Percentiles rank a stretch among this genome's conserved stretches.
Conservation (phyloP, 2,888 invertebrate genomes). For the Pediacus dermestoides region DNA sequence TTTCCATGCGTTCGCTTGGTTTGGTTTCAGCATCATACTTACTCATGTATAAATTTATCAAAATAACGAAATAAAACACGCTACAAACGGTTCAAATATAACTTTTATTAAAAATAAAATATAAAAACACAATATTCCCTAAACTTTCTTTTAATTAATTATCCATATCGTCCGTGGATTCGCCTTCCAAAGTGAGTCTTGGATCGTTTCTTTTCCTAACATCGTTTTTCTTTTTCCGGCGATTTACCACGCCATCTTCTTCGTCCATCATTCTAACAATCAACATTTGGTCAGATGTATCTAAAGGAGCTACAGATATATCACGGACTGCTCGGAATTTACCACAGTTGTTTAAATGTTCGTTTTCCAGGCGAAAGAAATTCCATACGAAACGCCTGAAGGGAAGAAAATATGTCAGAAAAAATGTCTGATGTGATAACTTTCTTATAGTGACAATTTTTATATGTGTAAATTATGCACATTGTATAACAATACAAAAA, state of each 20-base stretch:
- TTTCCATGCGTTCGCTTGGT: no score
- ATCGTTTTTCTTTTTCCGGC: conserved; percentile 53
- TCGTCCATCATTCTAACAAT: conserved; percentile 96
- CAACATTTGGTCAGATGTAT: conserved; percentile 86
- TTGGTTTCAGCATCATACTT: no score
- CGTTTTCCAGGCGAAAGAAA: conserved; percentile 98
- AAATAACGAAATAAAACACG: no score
- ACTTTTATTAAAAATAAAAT: no score
- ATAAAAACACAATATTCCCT: no score
- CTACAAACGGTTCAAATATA: no score
- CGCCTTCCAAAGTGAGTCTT: conserved; percentile 41
- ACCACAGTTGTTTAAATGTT: conserved; percentile 98
- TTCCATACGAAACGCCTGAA: conserved; percentile 95
- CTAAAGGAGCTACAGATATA: conserved; percentile 91
- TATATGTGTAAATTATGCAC: no score
- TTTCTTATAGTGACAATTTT: no score
- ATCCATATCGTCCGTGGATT: conserved; percentile 49
- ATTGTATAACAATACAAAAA: no score
- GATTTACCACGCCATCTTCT: conserved; percentile 79
- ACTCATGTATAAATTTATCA: no score
- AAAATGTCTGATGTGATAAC: neutral
- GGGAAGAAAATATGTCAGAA: conserved; percentile 18
- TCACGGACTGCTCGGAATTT: conserved; percentile 97
- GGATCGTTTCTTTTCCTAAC: conserved; percentile 45
- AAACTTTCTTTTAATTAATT: no score